Base-by-base conservation (phyloP, 2,797 vertebrate genomes). In the Cirrhinus molitorella region DNA sequence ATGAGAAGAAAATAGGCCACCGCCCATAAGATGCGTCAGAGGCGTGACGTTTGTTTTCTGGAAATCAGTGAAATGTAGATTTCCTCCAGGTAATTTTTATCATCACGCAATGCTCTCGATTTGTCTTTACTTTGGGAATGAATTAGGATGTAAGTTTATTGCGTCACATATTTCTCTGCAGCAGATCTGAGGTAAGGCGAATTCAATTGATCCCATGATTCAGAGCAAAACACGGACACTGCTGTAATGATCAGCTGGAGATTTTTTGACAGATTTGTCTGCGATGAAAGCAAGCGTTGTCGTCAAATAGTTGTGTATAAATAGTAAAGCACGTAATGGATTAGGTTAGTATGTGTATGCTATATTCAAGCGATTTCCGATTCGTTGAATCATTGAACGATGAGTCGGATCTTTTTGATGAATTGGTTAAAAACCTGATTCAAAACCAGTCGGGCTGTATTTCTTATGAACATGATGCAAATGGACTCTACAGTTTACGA, bases 21-120 rank as follows among this genome's bases (percentile, higher is more conserved):
- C 81, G 34, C 81, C 81, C 65, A 61, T 37, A 16, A 12, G 14
- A 47, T 21, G 28, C 73, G 49, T 72, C 76, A 23, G 21, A 51
- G 47, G 72, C n/a, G 73, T 89, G 88, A 87, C 86, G 88, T 83
- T 78, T 74, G 31, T 80, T 84, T 85, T 80, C 43, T 68, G 3
- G 28, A 67, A 49, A 68, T 74, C 49, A 40, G 31, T 28, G 67
- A 67, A 70, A 84, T 86, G 81, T 34, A 81, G 45, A 67, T 86
- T 28, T 53, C 53, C 43, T 78, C 63, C 34, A 77, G 34, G 65
- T 67, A 51, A 19, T 68, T 5, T 63, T 68, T 85, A 3, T 67
- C 66, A 67, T 28, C 43, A 5, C n/a, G 34, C 70, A 8, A 40
- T 47, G 8, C n/a, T 49, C n/a, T 17, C 16, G 8, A 28, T 25